Conservation (phyloP, 2,888 invertebrate genomes). For the Camponotus fellah region DNA sequence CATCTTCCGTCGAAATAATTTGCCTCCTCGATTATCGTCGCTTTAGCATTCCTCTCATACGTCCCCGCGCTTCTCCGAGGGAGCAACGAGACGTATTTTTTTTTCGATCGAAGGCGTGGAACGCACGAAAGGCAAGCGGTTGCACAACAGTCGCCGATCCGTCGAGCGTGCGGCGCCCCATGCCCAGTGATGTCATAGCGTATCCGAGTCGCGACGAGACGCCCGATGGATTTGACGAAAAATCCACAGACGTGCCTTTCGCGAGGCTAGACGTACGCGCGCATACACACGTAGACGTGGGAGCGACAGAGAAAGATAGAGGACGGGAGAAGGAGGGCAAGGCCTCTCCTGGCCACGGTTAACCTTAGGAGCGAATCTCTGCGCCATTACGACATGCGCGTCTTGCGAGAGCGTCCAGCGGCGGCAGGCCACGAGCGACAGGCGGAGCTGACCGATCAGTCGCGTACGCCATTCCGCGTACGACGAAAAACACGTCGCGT, state of each 20-base stretch:
- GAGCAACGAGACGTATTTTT: neutral
- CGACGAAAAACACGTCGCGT: constrained; percentile 69
- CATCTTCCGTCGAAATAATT: neutral
- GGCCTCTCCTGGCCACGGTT: constrained; percentile 23
- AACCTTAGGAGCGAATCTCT: constrained; percentile 75
- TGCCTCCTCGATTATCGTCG: too few species aligned
- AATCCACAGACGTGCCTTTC: constrained; percentile 37
- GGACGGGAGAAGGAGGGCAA: constrained; percentile 30
- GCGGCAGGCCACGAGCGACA: constrained; percentile 61
- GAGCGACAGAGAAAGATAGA: constrained; percentile 27
- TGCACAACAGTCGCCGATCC: constrained; percentile 69
- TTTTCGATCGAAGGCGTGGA: neutral
- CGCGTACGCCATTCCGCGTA: constrained; percentile 75
- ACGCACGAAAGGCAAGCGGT: constrained; percentile 13
- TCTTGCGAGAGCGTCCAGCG: constrained; percentile 77
- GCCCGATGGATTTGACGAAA: constrained; percentile 58
- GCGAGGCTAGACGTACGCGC: neutral
- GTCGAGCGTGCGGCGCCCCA: constrained; percentile 65
- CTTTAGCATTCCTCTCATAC: neutral
- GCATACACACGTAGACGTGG: too few species aligned
- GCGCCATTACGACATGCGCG: constrained; percentile 83
- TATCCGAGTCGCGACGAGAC: constrained; percentile 13
- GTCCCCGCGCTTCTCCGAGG: too few species aligned
- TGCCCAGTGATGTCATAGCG: constrained; percentile 34
- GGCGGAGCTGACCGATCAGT: constrained; percentile 74